phyloP scores from a whole-genome alignment of 1,140 invertebrate species.

The Orussus abietinus region DNA sequence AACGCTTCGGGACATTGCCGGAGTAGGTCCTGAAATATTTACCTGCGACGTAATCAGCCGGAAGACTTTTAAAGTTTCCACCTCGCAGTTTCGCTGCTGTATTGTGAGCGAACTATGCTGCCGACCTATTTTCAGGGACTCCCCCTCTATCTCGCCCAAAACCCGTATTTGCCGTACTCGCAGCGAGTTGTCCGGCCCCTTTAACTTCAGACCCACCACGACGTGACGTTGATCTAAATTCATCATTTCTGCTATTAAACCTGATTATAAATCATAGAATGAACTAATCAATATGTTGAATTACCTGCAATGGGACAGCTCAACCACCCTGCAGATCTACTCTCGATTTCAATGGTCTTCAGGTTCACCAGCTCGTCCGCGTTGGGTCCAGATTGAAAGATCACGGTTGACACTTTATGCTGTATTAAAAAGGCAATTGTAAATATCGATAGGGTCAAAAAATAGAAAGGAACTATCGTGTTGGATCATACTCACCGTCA shows the following conservation, averaged over 20 bases:
- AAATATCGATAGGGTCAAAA: conserved; percentile 4
- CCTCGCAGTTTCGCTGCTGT: conserved; percentile 83
- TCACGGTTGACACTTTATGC: conserved; percentile 84
- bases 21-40: conserved; percentile 16
- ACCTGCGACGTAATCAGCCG: conserved; percentile 89
- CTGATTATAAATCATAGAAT: background rate
- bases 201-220: conserved; percentile 76
- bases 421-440: conserved; percentile 51
- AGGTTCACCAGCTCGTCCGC: conserved; percentile 78
- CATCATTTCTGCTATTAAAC: background rate
- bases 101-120: conserved; percentile 60
- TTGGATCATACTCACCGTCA: conserved; percentile 62
- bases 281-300: conserved; percentile 15
- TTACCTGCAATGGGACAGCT: conserved; percentile 73
- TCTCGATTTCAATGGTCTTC: conserved; percentile 78
- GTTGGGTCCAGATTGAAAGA: conserved; percentile 76
- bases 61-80: conserved; percentile 90
- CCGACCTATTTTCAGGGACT: conserved; percentile 53
- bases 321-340: conserved; percentile 78
- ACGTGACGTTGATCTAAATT: conserved; percentile 51
- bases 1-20: background rate
- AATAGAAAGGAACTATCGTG: conserved; percentile 8
- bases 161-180: conserved; percentile 79
- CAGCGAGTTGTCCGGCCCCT: conserved; percentile 86
- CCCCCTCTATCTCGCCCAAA: conserved; percentile 58